A percentile compares a stretch with the other conserved stretches of the same genome.
phyloP scores from a whole-genome alignment of 2,113 vertebrate genomes.

The Clarias macrocephalus region DNA sequence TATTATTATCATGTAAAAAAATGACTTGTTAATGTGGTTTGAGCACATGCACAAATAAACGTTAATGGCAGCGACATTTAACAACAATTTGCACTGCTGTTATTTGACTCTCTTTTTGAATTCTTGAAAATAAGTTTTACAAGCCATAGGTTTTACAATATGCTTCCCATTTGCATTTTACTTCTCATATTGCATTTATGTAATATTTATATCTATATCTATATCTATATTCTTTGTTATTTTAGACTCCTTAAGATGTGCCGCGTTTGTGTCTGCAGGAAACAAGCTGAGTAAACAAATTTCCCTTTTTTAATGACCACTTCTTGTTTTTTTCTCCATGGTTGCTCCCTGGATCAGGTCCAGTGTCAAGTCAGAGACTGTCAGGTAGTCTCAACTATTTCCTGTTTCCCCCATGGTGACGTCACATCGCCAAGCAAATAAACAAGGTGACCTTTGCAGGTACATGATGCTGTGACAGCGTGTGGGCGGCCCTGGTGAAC shows the following conservation, averaged over 20 bases:
- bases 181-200: neutral
- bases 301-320: constrained; percentile 50
- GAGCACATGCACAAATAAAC: neutral
- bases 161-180: neutral
- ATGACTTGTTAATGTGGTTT: neutral
- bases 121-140: neutral
- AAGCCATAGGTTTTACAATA: neutral
- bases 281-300: constrained; percentile 71
- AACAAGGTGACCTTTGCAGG: constrained; percentile 62
- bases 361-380: constrained; percentile 55
- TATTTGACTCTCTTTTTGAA: neutral
- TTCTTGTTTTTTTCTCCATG: constrained; percentile 69
- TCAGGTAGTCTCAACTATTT: constrained; percentile 66
- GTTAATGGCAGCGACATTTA: neutral
- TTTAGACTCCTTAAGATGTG: constrained; percentile 29
- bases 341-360: constrained; percentile 72
- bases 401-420: constrained; percentile 75
- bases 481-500: constrained; percentile 38
- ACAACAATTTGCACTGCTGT: neutral
- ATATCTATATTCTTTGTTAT: neutral
- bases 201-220: neutral
- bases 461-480: constrained; percentile 47
- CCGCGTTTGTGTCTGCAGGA: constrained; percentile 43
- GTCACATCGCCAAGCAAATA: constrained; percentile 73
- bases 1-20: neutral